Evolutionary conservation across 2,113 vertebrate genomes (phyloP), one percentile per base, ranked within the genome.

Genomic region (Pygoscelis antarcticus): DNA sequence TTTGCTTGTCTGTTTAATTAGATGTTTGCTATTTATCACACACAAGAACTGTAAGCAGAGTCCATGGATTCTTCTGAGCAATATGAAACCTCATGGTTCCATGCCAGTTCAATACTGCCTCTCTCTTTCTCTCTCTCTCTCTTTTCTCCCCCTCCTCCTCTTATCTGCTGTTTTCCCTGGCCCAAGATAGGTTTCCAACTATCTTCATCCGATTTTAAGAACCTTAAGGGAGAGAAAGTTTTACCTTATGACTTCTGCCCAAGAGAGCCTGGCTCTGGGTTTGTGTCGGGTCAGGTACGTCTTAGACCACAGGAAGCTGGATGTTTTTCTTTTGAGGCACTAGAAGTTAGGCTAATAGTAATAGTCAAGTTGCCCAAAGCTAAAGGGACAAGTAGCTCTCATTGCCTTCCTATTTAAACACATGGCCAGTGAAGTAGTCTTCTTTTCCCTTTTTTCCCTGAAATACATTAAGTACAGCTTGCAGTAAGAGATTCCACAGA

Each of bases 311-410:
- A 86, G 60, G 76, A 91, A 89, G n/a, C 6, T 74, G 65, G 49
- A 84, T 80, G 78, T 13, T 88, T 87, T 90, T 86, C 77, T 76
- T 95, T 86, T 68, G 91, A 97, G 96, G 94, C 94, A 96, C 87
- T 87, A 80, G 49, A 66, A 91, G 23, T 84, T 96, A 70, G 44
- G 65, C 77, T 87, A 91, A 95, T 70, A 84, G 83, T 81, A 94
- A 94, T 79, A 93, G 74, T 82, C 74, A 88, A 66, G 75, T 86
- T 89, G 52, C 74, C 89, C 86, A 94, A 92, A 96, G 75, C 80
- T 93, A 71, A 90, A 90, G 81, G 92, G 86, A 94, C 78, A 74
- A 66, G 62, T 78, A 84, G 34, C 71, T 90, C 40, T 75, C 61
- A 18, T 62, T 81, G 29, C 71, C 34, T 90, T 95, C 83, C 80